Conservation (phyloP, 2,888 invertebrate species). For the Synergus umbraculus region DNA sequence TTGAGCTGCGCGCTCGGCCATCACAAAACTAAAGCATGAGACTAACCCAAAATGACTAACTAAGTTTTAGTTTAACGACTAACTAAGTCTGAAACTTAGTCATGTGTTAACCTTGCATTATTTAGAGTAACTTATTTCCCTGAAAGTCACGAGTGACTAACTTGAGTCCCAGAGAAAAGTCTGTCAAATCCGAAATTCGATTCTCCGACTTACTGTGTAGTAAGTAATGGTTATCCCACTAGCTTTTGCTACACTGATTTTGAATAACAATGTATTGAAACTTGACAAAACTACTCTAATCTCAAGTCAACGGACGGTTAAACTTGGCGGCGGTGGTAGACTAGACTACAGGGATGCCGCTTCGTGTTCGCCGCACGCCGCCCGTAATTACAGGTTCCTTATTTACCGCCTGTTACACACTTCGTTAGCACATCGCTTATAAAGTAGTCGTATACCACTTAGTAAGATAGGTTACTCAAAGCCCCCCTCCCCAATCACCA, state of each 20-base stretch:
- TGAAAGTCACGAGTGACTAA: no score
- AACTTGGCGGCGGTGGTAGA: neutral
- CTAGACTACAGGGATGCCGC: constrained; percentile 52
- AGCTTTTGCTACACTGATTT: neutral
- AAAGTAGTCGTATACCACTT: constrained; percentile 39
- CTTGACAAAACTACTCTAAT: neutral
- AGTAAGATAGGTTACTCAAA: constrained; percentile 36
- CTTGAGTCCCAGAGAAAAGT: no score
- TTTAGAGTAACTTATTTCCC: no score
- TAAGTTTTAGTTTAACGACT: no score
- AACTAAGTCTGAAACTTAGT: no score
- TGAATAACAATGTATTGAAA: neutral
- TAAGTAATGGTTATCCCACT: no score
- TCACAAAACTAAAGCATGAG: no score
- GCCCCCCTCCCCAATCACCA: constrained; percentile 23
- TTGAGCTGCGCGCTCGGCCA: no score
- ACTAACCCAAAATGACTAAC: no score
- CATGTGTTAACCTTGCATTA: no score
- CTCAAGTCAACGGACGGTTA: neutral
- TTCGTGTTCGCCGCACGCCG: constrained; percentile 48
- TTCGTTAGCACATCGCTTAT: constrained; percentile 72
- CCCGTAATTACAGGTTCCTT: constrained; percentile 76
- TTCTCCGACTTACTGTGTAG: neutral
- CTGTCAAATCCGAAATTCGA: no score
- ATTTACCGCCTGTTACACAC: constrained; percentile 77